Conservation (phyloP, 2,888 invertebrate genomes). For the Eilema griseolum region DNA sequence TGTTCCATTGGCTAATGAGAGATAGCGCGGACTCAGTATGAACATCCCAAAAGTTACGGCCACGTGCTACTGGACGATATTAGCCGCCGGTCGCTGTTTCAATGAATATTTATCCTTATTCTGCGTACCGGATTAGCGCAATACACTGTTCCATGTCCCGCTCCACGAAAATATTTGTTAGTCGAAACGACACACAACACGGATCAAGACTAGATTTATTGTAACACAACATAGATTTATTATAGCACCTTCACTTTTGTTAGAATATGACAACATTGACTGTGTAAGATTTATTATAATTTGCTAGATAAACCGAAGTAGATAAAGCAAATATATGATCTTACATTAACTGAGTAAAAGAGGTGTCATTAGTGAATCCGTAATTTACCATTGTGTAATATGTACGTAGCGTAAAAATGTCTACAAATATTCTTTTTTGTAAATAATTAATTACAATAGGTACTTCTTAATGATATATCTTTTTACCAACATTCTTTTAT, state of each 20-base stretch:
- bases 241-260: constrained; percentile 55
- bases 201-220: constrained; percentile 51
- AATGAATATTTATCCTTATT: constrained; percentile 24
- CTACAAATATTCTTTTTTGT: too few relatives aligned
- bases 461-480: too few relatives aligned
- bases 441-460: too few relatives aligned
- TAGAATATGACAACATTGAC: constrained; percentile 50
- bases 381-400: not conserved
- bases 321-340: constrained; percentile 3
- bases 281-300: constrained; percentile 44
- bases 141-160: constrained; percentile 29
- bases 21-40: too few relatives aligned
- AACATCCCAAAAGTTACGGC: too few relatives aligned
- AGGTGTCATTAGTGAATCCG: not conserved
- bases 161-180: constrained; percentile 48
- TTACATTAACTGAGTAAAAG: not conserved
- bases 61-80: too few relatives aligned
- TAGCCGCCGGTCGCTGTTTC: too few relatives aligned
- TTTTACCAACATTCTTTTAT: too few relatives aligned
- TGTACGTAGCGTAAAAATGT: not conserved
- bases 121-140: constrained; percentile 46
- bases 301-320: constrained; percentile 26
- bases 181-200: constrained; percentile 45
- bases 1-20: too few relatives aligned
- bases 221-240: constrained; percentile 50